These are phyloP conservation scores for Eospalax fontanierii DNA, from an alignment of 2,797 vertebrate genomes.

Conservation along the genomic window DNA sequence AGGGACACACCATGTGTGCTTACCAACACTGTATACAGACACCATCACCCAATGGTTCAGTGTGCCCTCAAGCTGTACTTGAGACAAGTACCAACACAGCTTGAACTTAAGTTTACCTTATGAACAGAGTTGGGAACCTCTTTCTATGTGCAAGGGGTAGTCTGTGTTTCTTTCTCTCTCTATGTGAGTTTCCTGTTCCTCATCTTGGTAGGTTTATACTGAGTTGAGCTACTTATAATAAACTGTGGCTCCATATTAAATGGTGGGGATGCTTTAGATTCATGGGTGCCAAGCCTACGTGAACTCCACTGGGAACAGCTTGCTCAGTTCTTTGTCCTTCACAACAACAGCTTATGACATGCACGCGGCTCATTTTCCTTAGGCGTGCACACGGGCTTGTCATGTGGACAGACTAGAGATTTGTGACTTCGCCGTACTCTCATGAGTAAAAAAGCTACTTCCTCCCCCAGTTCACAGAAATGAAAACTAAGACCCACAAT, in stretches of 20 bases:
- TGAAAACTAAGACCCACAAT: not conserved
- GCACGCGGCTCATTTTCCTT: not conserved
- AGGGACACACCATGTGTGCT: not conserved
- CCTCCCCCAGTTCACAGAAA: not conserved
- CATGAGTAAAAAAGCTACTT: not conserved
- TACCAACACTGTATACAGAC: not conserved
- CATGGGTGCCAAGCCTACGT: not conserved
- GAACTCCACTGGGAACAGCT: not conserved
- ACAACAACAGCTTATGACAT: not conserved
- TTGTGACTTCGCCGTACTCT: not conserved
- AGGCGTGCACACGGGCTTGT: not conserved
- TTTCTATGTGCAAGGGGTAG: not conserved
- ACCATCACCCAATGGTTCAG: not conserved
- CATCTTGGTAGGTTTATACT: not conserved
- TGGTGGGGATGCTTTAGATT: not conserved
- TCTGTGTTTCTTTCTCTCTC: not conserved
- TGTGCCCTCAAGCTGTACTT: not conserved
- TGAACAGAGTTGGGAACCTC: slow-evolving; percentile 1
- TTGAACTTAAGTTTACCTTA: slow-evolving; percentile 35
- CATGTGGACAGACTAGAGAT: not conserved
- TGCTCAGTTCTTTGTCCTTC: not conserved
- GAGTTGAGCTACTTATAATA: slow-evolving; percentile 15
- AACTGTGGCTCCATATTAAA: slow-evolving; percentile 43
- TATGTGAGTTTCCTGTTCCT: not conserved
- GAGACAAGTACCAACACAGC: not conserved